Evolutionary conservation across 37 sponge, comb jelly and placozoan species (phyloP).

Genomic region (Aplysina aerophoba): DNA sequence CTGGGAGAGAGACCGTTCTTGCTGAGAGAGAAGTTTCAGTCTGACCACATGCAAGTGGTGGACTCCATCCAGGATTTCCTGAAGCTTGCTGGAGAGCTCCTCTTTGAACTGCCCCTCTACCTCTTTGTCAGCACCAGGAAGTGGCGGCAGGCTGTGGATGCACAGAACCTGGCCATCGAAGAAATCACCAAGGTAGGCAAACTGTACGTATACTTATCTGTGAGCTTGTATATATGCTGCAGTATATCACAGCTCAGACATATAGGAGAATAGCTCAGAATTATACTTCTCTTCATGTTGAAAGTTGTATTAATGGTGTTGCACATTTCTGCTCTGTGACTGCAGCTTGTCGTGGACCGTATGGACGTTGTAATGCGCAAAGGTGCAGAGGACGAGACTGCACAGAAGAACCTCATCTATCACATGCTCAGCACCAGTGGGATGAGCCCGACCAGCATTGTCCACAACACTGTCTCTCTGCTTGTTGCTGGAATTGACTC

Average conservation of each 20-base stretch:
- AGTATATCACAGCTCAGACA: too few species aligned
- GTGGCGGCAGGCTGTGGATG: constrained; percentile 17
- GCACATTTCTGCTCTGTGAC: too few species aligned
- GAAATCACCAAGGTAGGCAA: constrained; percentile 17
- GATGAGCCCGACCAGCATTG: not conserved
- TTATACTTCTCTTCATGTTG: too few species aligned
- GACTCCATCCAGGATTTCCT: constrained; percentile 21
- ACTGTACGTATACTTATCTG: too few species aligned
- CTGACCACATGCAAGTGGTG: not conserved
- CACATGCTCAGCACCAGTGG: not conserved
- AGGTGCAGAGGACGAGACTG: not conserved
- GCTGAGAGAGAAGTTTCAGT: not conserved
- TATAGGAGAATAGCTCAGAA: too few species aligned
- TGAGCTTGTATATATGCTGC: too few species aligned
- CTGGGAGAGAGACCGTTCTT: constrained; percentile 19
- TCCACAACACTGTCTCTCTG: constrained; percentile 31
- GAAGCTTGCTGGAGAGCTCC: constrained; percentile 29
- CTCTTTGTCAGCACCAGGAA: constrained; percentile 30
- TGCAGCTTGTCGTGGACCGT: constrained; percentile 16
- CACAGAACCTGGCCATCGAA: constrained; percentile 24
- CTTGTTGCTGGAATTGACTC: constrained; percentile 26
- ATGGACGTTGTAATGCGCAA: not conserved
- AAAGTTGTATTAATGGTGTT: too few species aligned
- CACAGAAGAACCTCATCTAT: not conserved
- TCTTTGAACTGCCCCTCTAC: constrained; percentile 42